Percentiles rank a stretch among this genome's conserved stretches.
phyloP scores from a whole-genome alignment of 2,113 vertebrate genomes.

The Choloepus hoffmanni region DNA sequence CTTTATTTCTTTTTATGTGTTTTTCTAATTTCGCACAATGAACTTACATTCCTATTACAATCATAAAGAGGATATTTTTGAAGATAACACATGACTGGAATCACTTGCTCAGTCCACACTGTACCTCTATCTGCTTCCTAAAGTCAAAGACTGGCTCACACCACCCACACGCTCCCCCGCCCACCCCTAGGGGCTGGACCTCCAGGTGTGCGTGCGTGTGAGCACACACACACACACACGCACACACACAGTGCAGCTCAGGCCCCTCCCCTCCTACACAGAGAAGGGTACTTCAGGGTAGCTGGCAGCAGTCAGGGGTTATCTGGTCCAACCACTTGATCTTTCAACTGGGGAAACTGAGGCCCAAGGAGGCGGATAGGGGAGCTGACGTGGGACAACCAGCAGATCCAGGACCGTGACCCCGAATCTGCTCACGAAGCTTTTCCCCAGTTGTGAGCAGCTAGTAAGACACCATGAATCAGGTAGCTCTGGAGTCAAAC shows the following conservation, averaged over 20 bases:
- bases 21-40: not conserved
- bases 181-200: not conserved
- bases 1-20: not conserved
- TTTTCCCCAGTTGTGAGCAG: not conserved
- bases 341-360: not conserved
- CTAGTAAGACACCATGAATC: not conserved
- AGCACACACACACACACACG: no score
- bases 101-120: no score
- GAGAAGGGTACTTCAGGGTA: not conserved
- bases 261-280: not conserved
- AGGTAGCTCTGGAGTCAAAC: not conserved
- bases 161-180: not conserved
- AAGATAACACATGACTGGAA: not conserved
- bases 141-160: not conserved
- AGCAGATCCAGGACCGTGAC: not conserved
- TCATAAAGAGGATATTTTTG: not conserved
- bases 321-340: not conserved
- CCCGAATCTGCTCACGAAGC: not conserved
- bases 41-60: not conserved
- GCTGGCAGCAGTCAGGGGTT: not conserved
- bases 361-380: no score
- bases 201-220: no score
- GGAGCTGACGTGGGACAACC: not conserved
- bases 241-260: no score
- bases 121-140: not conserved